Conservation (phyloP, 2,113 vertebrate genomes). For the Hymenochirus boettgeri region DNA sequence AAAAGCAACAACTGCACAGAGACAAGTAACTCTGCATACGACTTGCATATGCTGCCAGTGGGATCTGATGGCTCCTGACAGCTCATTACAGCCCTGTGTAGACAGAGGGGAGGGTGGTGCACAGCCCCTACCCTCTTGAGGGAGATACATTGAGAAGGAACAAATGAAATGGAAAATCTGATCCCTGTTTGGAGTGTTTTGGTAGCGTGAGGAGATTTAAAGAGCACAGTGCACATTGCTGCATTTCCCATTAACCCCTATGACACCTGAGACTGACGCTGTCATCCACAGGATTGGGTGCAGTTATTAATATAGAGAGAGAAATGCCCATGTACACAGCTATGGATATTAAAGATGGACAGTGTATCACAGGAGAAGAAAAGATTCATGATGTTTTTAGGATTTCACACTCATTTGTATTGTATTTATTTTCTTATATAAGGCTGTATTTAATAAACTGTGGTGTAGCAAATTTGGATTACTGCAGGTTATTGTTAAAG, state of each 20-base stretch:
- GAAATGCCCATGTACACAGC: background rate
- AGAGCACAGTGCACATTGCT: constrained; percentile 12
- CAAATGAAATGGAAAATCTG: constrained; percentile 27
- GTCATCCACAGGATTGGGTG: constrained; percentile 13
- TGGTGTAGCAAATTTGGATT: too few relatives aligned
- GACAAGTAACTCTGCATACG: constrained; percentile 14
- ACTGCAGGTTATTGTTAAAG: too few relatives aligned
- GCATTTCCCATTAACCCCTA: constrained; percentile 29
- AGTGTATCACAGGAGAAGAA: too few relatives aligned
- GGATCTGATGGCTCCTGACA: constrained; percentile 28
- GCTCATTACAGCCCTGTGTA: constrained; percentile 26
- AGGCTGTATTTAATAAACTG: too few relatives aligned
- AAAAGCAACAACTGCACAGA: constrained; percentile 3
- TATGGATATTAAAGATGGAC: too few relatives aligned
- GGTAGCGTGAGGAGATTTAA: constrained; percentile 20
- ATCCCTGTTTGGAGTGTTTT: constrained; percentile 37
- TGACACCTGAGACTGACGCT: constrained; percentile 1
- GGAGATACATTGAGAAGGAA: background rate
- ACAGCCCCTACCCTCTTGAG: background rate
- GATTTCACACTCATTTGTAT: too few relatives aligned
- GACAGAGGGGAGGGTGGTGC: background rate
- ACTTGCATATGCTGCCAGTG: constrained; percentile 14
- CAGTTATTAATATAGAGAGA: background rate
- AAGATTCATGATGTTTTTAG: too few relatives aligned
- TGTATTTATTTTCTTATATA: too few relatives aligned